phyloP scores from a whole-genome alignment of 2,113 vertebrate species.

The Alligator mississippiensis region DNA sequence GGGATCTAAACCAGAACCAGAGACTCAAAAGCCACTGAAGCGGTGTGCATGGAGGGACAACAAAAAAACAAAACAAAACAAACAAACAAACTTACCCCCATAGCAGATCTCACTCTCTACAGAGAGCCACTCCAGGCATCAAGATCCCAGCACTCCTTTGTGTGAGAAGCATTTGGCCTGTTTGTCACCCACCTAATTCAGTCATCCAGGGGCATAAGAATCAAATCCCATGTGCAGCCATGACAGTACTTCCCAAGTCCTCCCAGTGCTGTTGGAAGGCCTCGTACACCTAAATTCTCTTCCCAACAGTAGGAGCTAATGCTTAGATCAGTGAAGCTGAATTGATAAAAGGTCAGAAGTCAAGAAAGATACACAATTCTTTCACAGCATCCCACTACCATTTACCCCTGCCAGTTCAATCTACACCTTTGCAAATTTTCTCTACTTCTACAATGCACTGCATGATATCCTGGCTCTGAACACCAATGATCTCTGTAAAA shows the following conservation, averaged over 20 bases:
- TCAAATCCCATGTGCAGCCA: fast-evolving
- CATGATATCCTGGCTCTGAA: neutral
- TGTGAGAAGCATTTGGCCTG: neutral
- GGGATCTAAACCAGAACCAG: neutral
- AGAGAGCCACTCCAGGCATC: neutral
- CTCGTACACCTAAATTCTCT: neutral
- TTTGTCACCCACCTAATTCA: neutral
- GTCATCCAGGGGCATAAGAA: neutral
- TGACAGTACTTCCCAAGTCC: neutral
- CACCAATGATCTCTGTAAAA: neutral
- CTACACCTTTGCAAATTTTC: neutral
- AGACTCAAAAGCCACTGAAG: neutral
- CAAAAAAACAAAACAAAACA: neutral
- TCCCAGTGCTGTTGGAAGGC: neutral
- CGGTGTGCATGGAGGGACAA: neutral
- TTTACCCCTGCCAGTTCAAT: neutral
- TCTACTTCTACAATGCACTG: neutral
- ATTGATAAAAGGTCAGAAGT: neutral
- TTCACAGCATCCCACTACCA: neutral
- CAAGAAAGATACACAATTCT: neutral
- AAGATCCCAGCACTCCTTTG: neutral
- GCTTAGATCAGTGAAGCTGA: neutral
- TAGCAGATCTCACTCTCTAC: neutral
- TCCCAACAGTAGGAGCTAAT: neutral
- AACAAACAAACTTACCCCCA: neutral